Percentiles rank a stretch among this genome's conserved stretches.
These are phyloP conservation scores for Dynastes hyllus DNA, from an alignment of 2,888 invertebrate genomes.

Conservation along the genomic window DNA sequence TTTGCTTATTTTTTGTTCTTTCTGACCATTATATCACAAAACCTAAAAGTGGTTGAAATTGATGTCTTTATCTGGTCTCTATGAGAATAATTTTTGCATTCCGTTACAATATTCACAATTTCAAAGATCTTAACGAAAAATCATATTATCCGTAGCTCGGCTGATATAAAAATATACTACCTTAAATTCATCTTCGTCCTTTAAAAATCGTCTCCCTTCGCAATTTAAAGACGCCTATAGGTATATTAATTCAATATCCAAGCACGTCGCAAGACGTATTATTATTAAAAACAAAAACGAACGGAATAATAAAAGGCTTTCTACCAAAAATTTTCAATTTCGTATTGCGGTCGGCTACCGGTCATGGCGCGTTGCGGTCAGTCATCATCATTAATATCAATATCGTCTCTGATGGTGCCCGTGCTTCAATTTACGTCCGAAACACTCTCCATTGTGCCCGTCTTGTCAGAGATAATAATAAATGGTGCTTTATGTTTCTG, in stretches of 20 bases:
- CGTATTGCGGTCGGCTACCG: constrained; percentile 22
- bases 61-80: no score
- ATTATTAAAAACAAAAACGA: constrained; percentile 9
- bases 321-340: constrained; percentile 2
- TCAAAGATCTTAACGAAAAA: no score
- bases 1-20: no score
- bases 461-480: constrained; percentile 35
- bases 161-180: not conserved
- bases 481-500: constrained; percentile 30
- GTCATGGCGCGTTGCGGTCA: constrained; percentile 13
- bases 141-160: no score
- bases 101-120: no score
- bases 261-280: not conserved
- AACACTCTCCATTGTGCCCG: constrained; percentile 24
- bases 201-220: not conserved
- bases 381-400: constrained; percentile 39
- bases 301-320: constrained; percentile 4
- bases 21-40: no score
- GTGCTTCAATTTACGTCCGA: constrained; percentile 17
- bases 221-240: constrained; percentile 10
- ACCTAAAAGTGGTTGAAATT: no score
- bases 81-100: no score
- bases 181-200: not conserved
- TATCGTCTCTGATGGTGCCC: constrained; percentile 13
- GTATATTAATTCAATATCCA: not conserved